These are phyloP conservation scores for Mythimna ferrago DNA, from an alignment of 2,888 invertebrate species.

Conservation along the genomic window DNA sequence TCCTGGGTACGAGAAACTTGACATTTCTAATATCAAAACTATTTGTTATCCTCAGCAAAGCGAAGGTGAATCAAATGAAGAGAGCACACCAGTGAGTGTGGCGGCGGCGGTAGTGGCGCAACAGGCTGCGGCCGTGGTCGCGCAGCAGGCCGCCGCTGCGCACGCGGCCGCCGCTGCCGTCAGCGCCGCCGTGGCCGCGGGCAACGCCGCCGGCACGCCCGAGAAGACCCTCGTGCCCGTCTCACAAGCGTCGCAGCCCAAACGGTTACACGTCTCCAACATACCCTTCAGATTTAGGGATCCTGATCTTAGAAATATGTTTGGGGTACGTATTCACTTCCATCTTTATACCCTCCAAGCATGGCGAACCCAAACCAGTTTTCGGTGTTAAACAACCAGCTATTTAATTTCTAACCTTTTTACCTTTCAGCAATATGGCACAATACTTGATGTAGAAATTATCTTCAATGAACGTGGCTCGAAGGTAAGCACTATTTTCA, in stretches of 20 bases:
- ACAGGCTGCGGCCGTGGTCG: conserved; percentile 83
- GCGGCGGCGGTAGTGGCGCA: conserved; percentile 81
- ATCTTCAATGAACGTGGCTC: conserved; percentile 99
- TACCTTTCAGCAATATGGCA: conserved; percentile 98
- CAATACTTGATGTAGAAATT: conserved; percentile 99
- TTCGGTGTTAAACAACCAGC: conserved; percentile 39
- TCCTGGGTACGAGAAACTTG: too few relatives aligned
- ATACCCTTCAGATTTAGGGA: conserved; percentile 99
- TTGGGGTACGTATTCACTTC: conserved; percentile 95
- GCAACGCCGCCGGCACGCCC: conserved; percentile 80
- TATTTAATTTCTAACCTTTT: conserved; percentile 78
- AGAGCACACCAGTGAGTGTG: conserved; percentile 88
- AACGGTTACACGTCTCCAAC: conserved; percentile 99
- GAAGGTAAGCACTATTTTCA: conserved; percentile 95
- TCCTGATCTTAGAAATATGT: conserved; percentile 99
- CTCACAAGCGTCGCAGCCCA: conserved; percentile 93
- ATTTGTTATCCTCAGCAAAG: conserved; percentile 75
- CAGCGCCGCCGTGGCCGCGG: conserved; percentile 78
- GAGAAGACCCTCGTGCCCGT: conserved; percentile 89
- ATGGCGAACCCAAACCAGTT: conserved; percentile 70
- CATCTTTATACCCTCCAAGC: conserved; percentile 56
- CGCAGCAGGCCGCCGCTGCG: conserved; percentile 88
- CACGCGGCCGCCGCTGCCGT: conserved; percentile 87
- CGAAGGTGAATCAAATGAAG: conserved; percentile 90
- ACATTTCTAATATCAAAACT: conserved; percentile 15